phyloP scores from a whole-genome alignment of 2,113 vertebrate species.

The Calyptomena viridis region DNA sequence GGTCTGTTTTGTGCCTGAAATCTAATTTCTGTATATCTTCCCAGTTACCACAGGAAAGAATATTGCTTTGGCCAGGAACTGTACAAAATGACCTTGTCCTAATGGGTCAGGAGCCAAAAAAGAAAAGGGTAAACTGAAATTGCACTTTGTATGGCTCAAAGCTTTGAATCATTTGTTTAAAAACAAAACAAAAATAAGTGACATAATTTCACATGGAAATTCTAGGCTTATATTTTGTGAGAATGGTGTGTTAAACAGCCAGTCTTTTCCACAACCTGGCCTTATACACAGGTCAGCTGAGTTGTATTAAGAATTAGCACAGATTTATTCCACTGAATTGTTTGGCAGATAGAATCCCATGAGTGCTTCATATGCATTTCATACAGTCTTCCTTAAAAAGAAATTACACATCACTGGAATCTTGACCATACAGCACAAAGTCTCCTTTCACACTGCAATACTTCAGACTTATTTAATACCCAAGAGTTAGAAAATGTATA shows the following conservation, averaged over 20 bases:
- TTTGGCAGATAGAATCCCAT: neutral
- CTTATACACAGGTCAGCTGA: neutral
- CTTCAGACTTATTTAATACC: neutral
- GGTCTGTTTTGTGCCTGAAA: neutral
- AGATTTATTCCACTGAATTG: neutral
- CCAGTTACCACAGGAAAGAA: neutral
- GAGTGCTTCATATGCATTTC: neutral
- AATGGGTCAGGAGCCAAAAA: neutral
- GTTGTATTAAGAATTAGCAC: constrained; percentile 17
- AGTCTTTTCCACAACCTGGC: neutral
- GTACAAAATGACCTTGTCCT: neutral
- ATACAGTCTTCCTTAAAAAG: neutral
- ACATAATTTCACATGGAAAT: neutral
- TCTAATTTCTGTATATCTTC: neutral
- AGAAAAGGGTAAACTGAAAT: neutral
- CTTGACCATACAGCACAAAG: neutral
- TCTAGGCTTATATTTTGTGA: neutral
- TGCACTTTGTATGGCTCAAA: neutral
- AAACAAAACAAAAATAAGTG: neutral
- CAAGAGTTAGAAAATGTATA: neutral
- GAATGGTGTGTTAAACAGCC: neutral
- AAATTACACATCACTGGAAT: neutral
- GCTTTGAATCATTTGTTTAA: neutral
- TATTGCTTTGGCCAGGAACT: neutral
- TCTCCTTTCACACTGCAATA: neutral